Conservation (phyloP, 1,140 invertebrate genomes). For the Drosophila serrata region DNA sequence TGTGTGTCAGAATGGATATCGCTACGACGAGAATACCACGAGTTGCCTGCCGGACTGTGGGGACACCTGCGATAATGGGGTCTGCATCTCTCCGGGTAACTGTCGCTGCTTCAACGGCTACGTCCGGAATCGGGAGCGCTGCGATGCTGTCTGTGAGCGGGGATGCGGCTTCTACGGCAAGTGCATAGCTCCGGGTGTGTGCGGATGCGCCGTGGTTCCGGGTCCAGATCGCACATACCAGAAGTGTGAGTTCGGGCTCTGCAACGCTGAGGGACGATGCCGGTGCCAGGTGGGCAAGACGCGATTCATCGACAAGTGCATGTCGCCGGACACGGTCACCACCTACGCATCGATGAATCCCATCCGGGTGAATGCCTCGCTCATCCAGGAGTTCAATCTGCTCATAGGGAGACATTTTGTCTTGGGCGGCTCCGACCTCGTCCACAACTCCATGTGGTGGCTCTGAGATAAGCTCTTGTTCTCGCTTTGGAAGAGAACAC, state of each 20-base stretch:
- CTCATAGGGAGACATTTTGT: constrained; percentile 72
- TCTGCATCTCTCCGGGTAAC: constrained; percentile 86
- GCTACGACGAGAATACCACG: constrained; percentile 83
- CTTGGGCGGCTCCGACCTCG: constrained; percentile 36
- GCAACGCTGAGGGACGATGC: constrained; percentile 68
- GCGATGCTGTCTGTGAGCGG: constrained; percentile 70
- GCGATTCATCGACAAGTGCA: constrained; percentile 77
- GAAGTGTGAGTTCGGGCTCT: constrained; percentile 65
- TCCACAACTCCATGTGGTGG: constrained; percentile 53
- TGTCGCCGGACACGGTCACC: constrained; percentile 78
- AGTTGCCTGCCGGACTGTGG: constrained; percentile 79
- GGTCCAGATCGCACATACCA: constrained; percentile 68
- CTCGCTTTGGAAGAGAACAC: constrained; percentile 19
- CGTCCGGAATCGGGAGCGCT: constrained; percentile 65
- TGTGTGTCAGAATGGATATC: constrained; percentile 87
- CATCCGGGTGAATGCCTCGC: constrained; percentile 58
- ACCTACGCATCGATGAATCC: constrained; percentile 76
- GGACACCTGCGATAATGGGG: constrained; percentile 85
- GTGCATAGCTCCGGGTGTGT: constrained; percentile 76
- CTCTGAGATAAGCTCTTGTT: constrained; percentile 47
- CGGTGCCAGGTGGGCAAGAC: constrained; percentile 72
- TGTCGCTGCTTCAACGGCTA: constrained; percentile 89
- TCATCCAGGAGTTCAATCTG: constrained; percentile 73
- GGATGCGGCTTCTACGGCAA: constrained; percentile 80
- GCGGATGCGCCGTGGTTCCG: constrained; percentile 69